phyloP scores from a whole-genome alignment of 2,113 vertebrate genomes.

The Neotragus moschatus region DNA sequence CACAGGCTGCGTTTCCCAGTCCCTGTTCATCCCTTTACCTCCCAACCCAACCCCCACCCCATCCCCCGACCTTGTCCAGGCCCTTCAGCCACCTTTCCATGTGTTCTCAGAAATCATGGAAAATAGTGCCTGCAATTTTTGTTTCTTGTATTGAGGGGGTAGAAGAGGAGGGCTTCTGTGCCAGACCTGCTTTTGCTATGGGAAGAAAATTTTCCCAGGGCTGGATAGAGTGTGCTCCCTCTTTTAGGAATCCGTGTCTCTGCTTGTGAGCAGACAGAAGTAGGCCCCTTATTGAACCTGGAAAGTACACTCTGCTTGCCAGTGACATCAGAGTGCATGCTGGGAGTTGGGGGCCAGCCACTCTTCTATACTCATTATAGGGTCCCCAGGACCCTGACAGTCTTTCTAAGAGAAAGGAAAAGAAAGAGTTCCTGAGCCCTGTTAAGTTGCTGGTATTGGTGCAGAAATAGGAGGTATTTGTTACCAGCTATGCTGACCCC shows the following conservation, averaged over 20 bases:
- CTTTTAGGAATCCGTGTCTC: neutral
- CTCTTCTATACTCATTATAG: slow-evolving; percentile 44
- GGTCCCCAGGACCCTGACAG: slow-evolving; percentile 76
- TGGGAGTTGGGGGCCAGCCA: neutral
- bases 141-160: slow-evolving; percentile 7
- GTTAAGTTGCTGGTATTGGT: slow-evolving; percentile 75
- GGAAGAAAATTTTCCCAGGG: neutral
- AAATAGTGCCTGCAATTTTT: slow-evolving; percentile 63
- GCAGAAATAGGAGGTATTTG: slow-evolving; percentile 75
- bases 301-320: neutral
- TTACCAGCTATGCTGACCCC: slow-evolving; percentile 70
- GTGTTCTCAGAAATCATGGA: slow-evolving; percentile 23
- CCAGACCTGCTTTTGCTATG: neutral
- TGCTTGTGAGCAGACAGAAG: neutral
- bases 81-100: neutral
- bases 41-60: neutral
- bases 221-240: neutral
- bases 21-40: slow-evolving; percentile 39
- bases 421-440: slow-evolving; percentile 62
- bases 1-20: slow-evolving; percentile 67
- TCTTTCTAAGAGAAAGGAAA: slow-evolving; percentile 66
- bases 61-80: neutral
- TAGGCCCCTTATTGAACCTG: neutral
- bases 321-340: neutral
- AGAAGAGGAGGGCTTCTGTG: neutral